phyloP scores from a whole-genome alignment of 2,888 invertebrate species.

The Marasmarcha lunaedactyla region DNA sequence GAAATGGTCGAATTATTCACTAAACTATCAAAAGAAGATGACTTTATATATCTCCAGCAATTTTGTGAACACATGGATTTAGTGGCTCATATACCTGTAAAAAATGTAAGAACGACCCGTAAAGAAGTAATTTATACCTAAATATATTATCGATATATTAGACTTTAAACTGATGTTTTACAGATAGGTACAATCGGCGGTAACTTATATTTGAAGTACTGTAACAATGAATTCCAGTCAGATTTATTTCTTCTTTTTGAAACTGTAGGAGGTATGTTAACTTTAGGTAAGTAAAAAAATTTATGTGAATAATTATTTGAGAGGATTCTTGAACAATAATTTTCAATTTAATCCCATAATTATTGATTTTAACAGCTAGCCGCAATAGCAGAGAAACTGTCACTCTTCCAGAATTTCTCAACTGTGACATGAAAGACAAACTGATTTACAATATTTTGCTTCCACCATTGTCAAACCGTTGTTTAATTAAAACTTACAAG shows the following conservation, averaged over 20 bases:
- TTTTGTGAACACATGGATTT: slow-evolving; percentile 74
- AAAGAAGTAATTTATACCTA: too few species aligned
- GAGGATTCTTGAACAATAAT: too few species aligned
- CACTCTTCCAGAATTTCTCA: slow-evolving; percentile 46
- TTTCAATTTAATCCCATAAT: too few species aligned
- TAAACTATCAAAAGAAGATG: slow-evolving; percentile 20
- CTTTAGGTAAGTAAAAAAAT: slow-evolving; percentile 23
- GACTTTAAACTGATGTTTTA: slow-evolving; percentile 9
- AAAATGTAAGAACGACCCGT: slow-evolving; percentile 81
- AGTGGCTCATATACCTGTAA: slow-evolving; percentile 31
- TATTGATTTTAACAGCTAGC: slow-evolving; percentile 14
- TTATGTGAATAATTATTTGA: too few species aligned
- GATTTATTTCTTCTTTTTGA: slow-evolving; percentile 72
- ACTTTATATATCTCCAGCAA: slow-evolving; percentile 68
- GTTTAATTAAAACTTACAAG: slow-evolving; percentile 72
- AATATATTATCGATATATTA: too few species aligned
- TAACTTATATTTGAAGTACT: slow-evolving; percentile 77
- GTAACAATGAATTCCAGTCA: slow-evolving; percentile 75
- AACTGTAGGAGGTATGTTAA: slow-evolving; percentile 36
- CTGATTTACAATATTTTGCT: slow-evolving; percentile 69
- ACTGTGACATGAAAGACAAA: slow-evolving; percentile 42
- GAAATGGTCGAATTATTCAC: slow-evolving; percentile 56
- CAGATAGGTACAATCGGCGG: slow-evolving; percentile 78
- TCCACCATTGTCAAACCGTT: slow-evolving; percentile 52
- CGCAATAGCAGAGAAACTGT: slow-evolving; percentile 20